phyloP scores from a whole-genome alignment of 1,140 invertebrate genomes.

The Drosophila truncata region DNA sequence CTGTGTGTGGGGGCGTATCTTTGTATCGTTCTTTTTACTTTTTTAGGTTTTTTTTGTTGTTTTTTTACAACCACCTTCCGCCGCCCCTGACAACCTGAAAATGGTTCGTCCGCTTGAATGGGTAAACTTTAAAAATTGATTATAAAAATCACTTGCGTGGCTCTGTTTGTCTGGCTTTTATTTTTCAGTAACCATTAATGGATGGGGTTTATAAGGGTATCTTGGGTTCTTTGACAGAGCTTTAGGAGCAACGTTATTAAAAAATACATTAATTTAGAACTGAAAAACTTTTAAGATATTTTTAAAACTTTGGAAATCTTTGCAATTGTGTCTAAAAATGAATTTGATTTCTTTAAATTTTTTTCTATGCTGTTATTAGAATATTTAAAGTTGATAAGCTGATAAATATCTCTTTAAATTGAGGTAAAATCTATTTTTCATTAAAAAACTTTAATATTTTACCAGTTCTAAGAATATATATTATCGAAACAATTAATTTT shows the following conservation, averaged over 20 bases:
- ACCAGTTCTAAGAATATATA: no score
- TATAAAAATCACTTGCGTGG: conserved; percentile 52
- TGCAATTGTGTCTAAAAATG: background rate
- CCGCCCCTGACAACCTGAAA: conserved; percentile 14
- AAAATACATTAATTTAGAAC: background rate
- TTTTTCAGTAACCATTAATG: background rate
- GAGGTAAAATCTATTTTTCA: background rate
- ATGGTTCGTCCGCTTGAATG: conserved; percentile 22
- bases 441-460: background rate
- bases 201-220: background rate
- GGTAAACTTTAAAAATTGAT: conserved; percentile 57
- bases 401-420: background rate
- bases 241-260: background rate
- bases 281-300: background rate
- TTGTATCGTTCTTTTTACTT: conserved; percentile 1
- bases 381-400: background rate
- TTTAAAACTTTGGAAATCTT: background rate
- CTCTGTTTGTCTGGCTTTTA: conserved; percentile 20
- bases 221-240: no score
- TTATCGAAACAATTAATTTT: background rate
- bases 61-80: conserved; percentile 9
- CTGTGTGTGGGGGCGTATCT: conserved; percentile 12
- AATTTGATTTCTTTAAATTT: background rate
- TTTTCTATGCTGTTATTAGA: background rate
- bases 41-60: background rate